A percentile compares a stretch with the other conserved stretches of the same genome.
Evolutionary conservation across 2,888 invertebrate species (phyloP).

Genomic region (Baccha elongata): DNA sequence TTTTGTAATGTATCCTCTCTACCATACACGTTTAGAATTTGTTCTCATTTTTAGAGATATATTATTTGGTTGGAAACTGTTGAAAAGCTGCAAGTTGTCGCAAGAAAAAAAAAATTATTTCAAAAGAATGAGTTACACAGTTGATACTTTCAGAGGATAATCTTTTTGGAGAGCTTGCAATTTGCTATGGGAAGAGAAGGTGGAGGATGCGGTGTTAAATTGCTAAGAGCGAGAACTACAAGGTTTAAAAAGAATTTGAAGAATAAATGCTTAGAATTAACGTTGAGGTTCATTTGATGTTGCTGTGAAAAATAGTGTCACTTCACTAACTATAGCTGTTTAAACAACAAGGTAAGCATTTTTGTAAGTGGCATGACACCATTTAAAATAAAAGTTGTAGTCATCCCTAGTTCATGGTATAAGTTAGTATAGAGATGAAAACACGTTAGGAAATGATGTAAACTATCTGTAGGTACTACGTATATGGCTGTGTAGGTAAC

Average conservation of each 20-base stretch:
- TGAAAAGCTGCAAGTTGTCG: constrained; percentile 18
- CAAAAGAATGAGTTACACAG: constrained; percentile 5
- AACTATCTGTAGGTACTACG: no score
- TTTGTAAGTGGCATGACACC: constrained; percentile 33
- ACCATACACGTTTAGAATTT: not conserved
- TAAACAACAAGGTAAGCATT: not conserved
- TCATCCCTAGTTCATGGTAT: no score
- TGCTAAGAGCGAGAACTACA: not conserved
- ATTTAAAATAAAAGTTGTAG: not conserved
- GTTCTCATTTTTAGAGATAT: constrained; percentile 6
- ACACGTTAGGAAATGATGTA: no score
- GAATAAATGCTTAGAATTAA: constrained; percentile 24
- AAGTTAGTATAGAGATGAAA: no score
- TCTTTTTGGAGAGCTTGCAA: not conserved
- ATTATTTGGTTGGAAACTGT: constrained; percentile 17
- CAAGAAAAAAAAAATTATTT: constrained; percentile 4
- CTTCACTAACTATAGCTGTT: no score
- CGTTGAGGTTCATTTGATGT: constrained; percentile 12
- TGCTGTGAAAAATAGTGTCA: constrained; percentile 7
- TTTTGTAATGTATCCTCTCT: not conserved
- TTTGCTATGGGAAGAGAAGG: not conserved
- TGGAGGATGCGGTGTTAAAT: not conserved
- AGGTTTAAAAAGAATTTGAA: constrained; percentile 1
- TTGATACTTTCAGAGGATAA: constrained; percentile 28
- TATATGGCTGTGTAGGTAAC: no score